Conservation (phyloP, 2,888 invertebrate species). For the Crocallis elinguaria region DNA sequence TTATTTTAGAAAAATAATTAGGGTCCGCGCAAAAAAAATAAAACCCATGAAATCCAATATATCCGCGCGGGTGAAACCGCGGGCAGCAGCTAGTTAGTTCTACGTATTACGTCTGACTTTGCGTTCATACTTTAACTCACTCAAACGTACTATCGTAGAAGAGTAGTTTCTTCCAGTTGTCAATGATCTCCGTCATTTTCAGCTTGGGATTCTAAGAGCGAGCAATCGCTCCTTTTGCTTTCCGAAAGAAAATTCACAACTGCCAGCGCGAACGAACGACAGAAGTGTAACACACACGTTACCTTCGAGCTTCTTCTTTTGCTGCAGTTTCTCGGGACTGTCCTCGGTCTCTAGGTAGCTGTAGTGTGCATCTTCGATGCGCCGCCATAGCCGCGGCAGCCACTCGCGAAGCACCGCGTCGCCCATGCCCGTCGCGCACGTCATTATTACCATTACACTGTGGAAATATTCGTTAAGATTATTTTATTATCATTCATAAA, state of each 20-base stretch:
- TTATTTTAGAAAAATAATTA: too few species aligned
- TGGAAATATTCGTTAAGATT: slow-evolving; percentile 1
- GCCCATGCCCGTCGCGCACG: slow-evolving; percentile 66
- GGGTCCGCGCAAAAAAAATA: too few species aligned
- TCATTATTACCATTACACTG: slow-evolving; percentile 77
- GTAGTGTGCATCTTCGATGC: slow-evolving; percentile 91
- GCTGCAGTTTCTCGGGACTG: slow-evolving; percentile 90
- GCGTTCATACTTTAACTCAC: too few species aligned
- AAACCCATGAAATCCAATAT: too few species aligned
- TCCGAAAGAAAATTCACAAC: background rate
- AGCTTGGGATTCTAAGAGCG: too few species aligned
- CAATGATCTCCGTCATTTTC: too few species aligned
- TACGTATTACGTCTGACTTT: too few species aligned
- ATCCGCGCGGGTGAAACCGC: too few species aligned
- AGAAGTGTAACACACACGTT: slow-evolving; percentile 31
- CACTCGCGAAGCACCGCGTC: slow-evolving; percentile 84
- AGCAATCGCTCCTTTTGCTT: background rate
- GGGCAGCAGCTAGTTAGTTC: too few species aligned
- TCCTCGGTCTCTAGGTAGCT: slow-evolving; percentile 92
- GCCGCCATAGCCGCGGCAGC: slow-evolving; percentile 88
- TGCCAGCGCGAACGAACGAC: background rate
- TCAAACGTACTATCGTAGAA: too few species aligned
- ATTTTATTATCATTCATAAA: too few species aligned
- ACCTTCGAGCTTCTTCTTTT: slow-evolving; percentile 92
- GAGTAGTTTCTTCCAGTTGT: too few species aligned